Percentiles rank a stretch among this genome's conserved stretches.
Evolutionary conservation across 1,140 invertebrate genomes (phyloP).

Genomic region (Drosophila athabasca): DNA sequence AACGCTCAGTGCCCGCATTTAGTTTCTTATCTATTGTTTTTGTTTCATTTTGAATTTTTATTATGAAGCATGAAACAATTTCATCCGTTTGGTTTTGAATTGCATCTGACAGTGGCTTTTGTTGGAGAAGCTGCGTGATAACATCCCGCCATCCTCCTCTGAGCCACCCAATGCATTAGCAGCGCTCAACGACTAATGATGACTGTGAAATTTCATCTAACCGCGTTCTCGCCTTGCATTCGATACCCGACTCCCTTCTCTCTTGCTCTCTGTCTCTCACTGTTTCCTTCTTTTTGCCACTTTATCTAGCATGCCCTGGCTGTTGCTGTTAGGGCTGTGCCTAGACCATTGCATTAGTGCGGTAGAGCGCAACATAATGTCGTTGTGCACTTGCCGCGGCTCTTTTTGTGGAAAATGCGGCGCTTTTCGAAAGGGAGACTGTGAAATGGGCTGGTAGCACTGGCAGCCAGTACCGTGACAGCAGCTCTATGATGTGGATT

Average conservation of each 20-base stretch:
- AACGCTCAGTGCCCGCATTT: constrained; percentile 57
- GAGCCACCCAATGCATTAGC: constrained; percentile 51
- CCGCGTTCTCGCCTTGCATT: constrained; percentile 38
- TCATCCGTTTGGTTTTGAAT: constrained; percentile 57
- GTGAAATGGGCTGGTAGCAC: background rate
- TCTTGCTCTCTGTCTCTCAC: background rate
- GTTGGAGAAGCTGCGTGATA: constrained; percentile 42
- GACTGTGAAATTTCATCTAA: constrained; percentile 58
- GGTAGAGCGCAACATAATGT: constrained; percentile 63
- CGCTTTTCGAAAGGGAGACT: constrained; percentile 12
- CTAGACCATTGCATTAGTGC: constrained; percentile 63
- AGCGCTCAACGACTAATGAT: constrained; percentile 51
- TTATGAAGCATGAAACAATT: constrained; percentile 62
- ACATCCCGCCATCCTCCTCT: constrained; percentile 15
- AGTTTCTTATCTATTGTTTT: constrained; percentile 58
- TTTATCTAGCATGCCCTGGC: constrained; percentile 48
- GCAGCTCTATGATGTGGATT: constrained; percentile 44
- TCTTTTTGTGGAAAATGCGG: constrained; percentile 30
- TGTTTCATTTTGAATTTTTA: constrained; percentile 59
- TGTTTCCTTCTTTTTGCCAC: too few relatives aligned
- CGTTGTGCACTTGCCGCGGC: constrained; percentile 62
- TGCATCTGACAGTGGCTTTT: constrained; percentile 56
- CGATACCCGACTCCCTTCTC: background rate
- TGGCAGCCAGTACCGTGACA: constrained; percentile 21
- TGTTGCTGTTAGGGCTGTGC: constrained; percentile 50